These are phyloP conservation scores for Crotalus horridus DNA, from an alignment of 2,113 vertebrate species.

Conservation along the genomic window DNA sequence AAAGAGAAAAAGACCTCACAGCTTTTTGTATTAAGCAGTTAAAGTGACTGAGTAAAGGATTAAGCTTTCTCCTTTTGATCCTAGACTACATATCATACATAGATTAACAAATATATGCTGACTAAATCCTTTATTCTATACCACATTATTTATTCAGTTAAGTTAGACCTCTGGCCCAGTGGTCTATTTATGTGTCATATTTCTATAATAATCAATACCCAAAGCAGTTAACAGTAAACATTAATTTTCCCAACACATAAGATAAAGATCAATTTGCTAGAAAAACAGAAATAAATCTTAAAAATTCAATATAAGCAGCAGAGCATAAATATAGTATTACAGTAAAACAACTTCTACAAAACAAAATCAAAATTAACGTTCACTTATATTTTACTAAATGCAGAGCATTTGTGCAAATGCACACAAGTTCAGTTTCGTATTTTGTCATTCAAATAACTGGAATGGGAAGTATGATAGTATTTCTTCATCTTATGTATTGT, in stretches of 20 bases:
- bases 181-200: not conserved
- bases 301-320: not conserved
- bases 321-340: not conserved
- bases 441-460: not conserved
- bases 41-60: not conserved
- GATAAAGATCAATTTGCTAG: not conserved
- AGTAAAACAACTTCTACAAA: not conserved
- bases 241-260: not conserved
- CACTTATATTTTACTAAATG: not conserved
- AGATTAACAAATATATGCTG: not conserved
- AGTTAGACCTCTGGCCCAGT: not conserved
- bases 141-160: not conserved
- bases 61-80: not conserved
- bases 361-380: not conserved
- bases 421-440: not conserved
- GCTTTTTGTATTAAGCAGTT: not conserved
- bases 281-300: not conserved
- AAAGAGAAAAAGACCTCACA: not conserved
- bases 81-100: not conserved
- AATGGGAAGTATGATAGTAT: fast-evolving
- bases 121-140: not conserved
- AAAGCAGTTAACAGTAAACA: not conserved
- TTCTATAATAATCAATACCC: not conserved
- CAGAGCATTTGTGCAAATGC: not conserved
- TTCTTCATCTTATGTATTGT: fast-evolving